Base-by-base conservation (phyloP, 2,113 vertebrate species). In the Crotalus horridus region DNA sequence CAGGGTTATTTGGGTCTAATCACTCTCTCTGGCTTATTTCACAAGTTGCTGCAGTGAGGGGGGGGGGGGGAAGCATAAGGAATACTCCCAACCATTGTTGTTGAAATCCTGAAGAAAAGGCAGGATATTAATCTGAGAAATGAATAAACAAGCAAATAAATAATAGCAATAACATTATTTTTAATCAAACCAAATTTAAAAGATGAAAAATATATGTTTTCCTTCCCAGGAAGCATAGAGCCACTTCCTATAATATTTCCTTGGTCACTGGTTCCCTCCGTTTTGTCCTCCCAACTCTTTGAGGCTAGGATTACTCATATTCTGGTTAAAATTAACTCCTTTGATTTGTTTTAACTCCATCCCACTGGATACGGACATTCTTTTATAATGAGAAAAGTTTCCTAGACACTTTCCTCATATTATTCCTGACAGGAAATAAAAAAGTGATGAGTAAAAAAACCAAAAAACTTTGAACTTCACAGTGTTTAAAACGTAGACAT, bases 291-390 rank as follows among this genome's bases (percentile, higher is more conserved):
- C 39, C n/a, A 74, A 23, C n/a, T n/a, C 15, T 88, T 64, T 21
- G 46, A 69, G 86, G 61, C 48, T 89, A 81, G 55, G 51, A 89
- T 92, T 89, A 92, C 21, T 92, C 51, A 89, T 56, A n/a, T 81
- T 74, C 59, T 92, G 91, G 91, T 92, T 92, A 92, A 74, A 89
- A 92, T 92, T 55, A 92, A 89, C 39, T 92, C 24, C 7, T 48
- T 89, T 46, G 23, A 54, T 85, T 89, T 58, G 61, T 89, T 92
- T 48, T 89, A 89, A 89, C 54, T 53, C 53, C 43, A 48, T 92
- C 15, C 17, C 39, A 48, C 58, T 92, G 54, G 87, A 92, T 89
- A 58, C 26, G 29, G 56, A 92, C 53, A 92, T 92, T 92, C 91
- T 39, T 89, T 9, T n/a, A 46, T 81, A 55, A 92, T 89, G 91